Base-by-base conservation (phyloP, 2,113 vertebrate genomes). In the Propithecus coquereli region DNA sequence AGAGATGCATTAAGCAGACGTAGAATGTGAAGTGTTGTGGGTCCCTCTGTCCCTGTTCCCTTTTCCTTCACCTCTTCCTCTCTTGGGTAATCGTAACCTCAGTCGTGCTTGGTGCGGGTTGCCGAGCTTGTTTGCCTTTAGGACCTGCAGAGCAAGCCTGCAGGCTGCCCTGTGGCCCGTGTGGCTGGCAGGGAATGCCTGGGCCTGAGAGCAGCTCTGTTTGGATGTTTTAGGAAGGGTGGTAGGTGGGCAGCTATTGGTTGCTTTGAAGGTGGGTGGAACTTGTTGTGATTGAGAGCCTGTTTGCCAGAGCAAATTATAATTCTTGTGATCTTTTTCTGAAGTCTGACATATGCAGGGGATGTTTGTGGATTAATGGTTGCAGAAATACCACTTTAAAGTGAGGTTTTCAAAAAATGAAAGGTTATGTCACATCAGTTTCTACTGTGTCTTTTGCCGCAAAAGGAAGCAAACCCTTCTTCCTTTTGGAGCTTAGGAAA, bases 221-320 rank as follows among this genome's bases (percentile, higher is more conserved):
- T 98, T 91, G 95, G 98, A 63, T 98, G 98, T 98, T 98, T 97
- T 98, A 98, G 98, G 99, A 97, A 98, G 99, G 99, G 98, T 98
- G 97, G 92, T 80, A 93, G 97, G 96, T 77, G 97, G 90, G 91
- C 98, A 87, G 98, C 95, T 98, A 99, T 99, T 99, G 99, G 99
- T 97, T 98, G 98, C 95, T 98, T 97, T 96, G 98, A 97, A 99
- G 98, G 97, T 98, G 99, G 99, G 99, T 98, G 99, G 98, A 98
- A 98, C 92, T 98, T 97, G 76, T 81, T 94, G 96, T 97, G 98
- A 98, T 98, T 98, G 98, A 99, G 98, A 97, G 98, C 59, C 97
- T 95, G 94, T 97, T 96, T 97, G 95, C 93, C 61, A 59, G 90
- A 95, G 90, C 97, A 92, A 96, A 91, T 8, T 96, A 59, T 83